Conservation (phyloP, 2,113 vertebrate species). For the Centropus unirufus region DNA sequence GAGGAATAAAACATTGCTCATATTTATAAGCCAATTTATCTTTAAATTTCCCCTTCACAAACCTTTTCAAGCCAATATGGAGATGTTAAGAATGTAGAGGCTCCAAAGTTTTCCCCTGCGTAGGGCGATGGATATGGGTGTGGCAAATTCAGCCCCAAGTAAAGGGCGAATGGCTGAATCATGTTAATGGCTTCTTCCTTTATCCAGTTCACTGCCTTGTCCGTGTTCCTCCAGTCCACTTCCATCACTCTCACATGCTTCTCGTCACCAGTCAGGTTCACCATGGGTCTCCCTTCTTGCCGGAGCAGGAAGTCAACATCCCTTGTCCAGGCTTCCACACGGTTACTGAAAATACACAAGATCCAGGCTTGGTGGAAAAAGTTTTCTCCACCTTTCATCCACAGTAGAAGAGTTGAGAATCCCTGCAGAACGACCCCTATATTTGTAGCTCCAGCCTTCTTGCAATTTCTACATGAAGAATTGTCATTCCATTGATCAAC, state of each 20-base stretch:
- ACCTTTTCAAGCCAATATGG: constrained; percentile 92
- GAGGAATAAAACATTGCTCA: neutral
- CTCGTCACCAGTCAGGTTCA: constrained; percentile 81
- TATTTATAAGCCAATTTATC: neutral
- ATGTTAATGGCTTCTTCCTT: constrained; percentile 74
- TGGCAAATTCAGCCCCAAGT: constrained; percentile 93
- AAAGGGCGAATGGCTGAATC: constrained; percentile 87
- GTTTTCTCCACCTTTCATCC: neutral
- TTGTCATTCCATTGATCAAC: neutral
- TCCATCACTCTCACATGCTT: constrained; percentile 84
- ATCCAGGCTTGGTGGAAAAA: neutral
- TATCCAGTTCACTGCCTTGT: constrained; percentile 86
- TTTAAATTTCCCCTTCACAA: constrained; percentile 27
- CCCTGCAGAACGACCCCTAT: neutral
- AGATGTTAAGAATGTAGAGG: constrained; percentile 94
- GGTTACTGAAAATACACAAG: constrained; percentile 83
- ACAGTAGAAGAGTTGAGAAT: neutral
- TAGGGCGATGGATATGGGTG: constrained; percentile 91
- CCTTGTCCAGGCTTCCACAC: constrained; percentile 96
- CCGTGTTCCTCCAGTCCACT: constrained; percentile 86
- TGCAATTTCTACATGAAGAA: neutral
- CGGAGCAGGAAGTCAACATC: constrained; percentile 89
- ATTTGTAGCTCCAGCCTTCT: neutral
- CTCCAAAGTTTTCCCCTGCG: constrained; percentile 87
- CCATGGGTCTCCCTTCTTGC: constrained; percentile 90